Conservation (phyloP, 64 coral and sea anemone species). For the Acropora tenuis region DNA sequence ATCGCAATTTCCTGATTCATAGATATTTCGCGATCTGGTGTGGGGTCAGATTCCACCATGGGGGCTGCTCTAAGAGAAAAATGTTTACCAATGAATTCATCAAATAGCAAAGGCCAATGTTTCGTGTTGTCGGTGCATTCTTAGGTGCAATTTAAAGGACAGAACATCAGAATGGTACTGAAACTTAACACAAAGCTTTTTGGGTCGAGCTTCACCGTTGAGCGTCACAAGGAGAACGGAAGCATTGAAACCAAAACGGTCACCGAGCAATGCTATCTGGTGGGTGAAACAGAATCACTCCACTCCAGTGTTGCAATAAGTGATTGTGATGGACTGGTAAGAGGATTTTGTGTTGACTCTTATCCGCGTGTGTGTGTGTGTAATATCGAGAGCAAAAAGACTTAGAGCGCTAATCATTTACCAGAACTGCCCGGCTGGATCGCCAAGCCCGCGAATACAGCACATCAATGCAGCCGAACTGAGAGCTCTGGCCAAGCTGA, state of each 20-base stretch:
- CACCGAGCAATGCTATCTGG: slow-evolving; percentile 79
- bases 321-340: slow-evolving; percentile 97
- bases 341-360: not conserved
- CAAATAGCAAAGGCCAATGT: no score
- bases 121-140: slow-evolving; percentile 2
- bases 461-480: no score
- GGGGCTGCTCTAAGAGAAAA: no score
- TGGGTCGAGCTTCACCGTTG: slow-evolving; percentile 76
- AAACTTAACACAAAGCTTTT: slow-evolving; percentile 81
- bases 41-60: no score
- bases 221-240: slow-evolving; percentile 74
- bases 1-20: no score
- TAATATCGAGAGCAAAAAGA: no score
- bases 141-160: slow-evolving; percentile 63
- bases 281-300: slow-evolving; percentile 66
- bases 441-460: no score
- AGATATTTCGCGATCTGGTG: no score
- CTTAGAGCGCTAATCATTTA: no score
- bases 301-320: slow-evolving; percentile 81
- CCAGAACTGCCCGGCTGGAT: no score
- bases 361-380: not conserved
- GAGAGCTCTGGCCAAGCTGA: no score
- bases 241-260: slow-evolving; percentile 62
- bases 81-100: no score
- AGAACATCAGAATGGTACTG: slow-evolving; percentile 71